Evolutionary conservation across 2,797 vertebrate species (phyloP).

Genomic region (Eidolon dupreanum): DNA sequence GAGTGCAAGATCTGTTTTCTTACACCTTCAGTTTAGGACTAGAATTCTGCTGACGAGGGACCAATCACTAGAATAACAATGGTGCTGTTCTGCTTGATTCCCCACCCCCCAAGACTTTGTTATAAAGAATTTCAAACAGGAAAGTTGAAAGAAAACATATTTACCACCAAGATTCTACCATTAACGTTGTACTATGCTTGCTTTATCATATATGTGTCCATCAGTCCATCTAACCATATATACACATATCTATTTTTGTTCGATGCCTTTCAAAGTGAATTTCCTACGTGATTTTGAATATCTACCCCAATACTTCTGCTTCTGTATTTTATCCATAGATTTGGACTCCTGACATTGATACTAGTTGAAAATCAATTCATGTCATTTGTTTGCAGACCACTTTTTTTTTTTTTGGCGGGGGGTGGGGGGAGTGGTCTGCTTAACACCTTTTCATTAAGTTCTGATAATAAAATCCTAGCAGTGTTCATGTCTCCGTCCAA

Average conservation of each 20-base stretch:
- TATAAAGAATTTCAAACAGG: not conserved
- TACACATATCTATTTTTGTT: not conserved
- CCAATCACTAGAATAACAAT: not conserved
- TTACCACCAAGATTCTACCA: not conserved
- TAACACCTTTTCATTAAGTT: not conserved
- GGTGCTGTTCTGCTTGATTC: not conserved
- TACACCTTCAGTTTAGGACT: not conserved
- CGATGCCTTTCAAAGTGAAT: conserved; percentile 33
- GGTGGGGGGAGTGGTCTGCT: not conserved
- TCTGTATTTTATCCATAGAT: conserved; percentile 19
- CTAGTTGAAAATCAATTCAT: not conserved
- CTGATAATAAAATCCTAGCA: not conserved
- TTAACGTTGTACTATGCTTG: not conserved
- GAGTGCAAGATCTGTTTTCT: not conserved
- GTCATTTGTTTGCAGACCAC: not conserved
- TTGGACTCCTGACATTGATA: not conserved
- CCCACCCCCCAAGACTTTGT: not conserved
- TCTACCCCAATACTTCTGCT: not conserved
- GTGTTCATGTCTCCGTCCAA: not conserved
- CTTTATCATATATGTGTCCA: not conserved
- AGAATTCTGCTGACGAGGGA: not conserved
- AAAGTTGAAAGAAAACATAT: not conserved
- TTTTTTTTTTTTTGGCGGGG: too few species aligned
- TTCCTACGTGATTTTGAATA: conserved; percentile 14
- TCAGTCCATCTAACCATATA: not conserved